These are phyloP conservation scores for Spheniscus mendiculus DNA, from an alignment of 2,113 vertebrate species.

Conservation along the genomic window DNA sequence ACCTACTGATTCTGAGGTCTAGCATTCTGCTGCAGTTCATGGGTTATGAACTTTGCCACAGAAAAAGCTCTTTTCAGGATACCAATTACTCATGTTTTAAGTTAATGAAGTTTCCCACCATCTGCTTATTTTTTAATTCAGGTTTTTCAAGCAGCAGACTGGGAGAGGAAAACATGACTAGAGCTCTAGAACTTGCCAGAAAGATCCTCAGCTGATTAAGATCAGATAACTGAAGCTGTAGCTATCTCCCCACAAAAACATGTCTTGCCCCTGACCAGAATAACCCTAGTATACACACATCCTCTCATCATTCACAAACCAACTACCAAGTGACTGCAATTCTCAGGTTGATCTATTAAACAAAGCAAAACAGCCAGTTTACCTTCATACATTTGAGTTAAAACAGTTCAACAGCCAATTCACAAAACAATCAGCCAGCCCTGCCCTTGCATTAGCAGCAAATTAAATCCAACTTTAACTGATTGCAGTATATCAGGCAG, in stretches of 20 bases:
- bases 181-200: neutral
- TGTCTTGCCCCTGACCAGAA: neutral
- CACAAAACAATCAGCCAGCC: neutral
- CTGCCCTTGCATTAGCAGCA: neutral
- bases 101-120: neutral
- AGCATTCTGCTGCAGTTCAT: neutral
- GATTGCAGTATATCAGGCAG: neutral
- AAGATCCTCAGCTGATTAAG: neutral
- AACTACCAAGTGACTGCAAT: neutral
- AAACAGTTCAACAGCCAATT: neutral
- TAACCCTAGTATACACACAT: neutral
- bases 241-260: neutral
- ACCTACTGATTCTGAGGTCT: neutral
- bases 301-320: neutral
- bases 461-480: neutral
- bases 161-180: neutral
- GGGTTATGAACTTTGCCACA: neutral
- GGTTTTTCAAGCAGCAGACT: neutral
- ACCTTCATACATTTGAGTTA: neutral
- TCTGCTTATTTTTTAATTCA: neutral
- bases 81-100: neutral
- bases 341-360: neutral
- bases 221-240: neutral
- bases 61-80: neutral
- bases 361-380: neutral